Base-by-base conservation (phyloP, 2,888 invertebrate genomes). In the Brachypalpus laphriformis region DNA sequence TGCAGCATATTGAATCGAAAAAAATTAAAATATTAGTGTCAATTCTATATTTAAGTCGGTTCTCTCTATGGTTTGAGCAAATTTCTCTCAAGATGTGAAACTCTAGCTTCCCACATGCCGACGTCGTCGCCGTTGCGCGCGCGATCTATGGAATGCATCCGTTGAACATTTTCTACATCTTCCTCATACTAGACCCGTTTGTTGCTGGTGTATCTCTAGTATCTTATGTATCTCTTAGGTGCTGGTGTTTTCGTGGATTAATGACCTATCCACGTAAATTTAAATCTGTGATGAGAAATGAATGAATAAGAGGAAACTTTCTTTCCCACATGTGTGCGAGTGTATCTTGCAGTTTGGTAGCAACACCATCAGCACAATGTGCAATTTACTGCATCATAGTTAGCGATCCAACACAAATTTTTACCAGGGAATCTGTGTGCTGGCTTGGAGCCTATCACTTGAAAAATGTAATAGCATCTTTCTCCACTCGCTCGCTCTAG, bases 201-300 rank as follows among this genome's bases (percentile, higher is more conserved):
- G 54, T 37, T 37, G 25, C 40, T 25, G 25, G 16, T 51, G 9
- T 31, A 4, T 31, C 20, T 14, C 47, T 57, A 9, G n/a, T n/a
- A n/a, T n/a, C 40, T 20, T 28, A 3, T 31, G 18, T 56, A 9
- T 45, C 61, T 51, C 54, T 75, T 28, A 63, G 59, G 77, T 16
- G 82, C 22, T 72, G 18, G 51, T 31, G 63, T 70, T 82, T 77
- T 77, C 51, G 83, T 85, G 80, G 83, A 85, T 85, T 85, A 85
- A 85, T 80, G 83, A 85, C 83, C 83, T 85, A 85, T 85, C 83
- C 78, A 80, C 76, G 82, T 76, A 42, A 82, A 82, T 82, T 82
- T 70, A 63, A 82, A 75, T 75, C 75, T 57, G 42, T 34, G 25
- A 1, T 14, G 74, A 59, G 66, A 72, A 66, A 34, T 34, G 71